Conservation (phyloP, 2,888 invertebrate genomes). For the Apotomis capreana region DNA sequence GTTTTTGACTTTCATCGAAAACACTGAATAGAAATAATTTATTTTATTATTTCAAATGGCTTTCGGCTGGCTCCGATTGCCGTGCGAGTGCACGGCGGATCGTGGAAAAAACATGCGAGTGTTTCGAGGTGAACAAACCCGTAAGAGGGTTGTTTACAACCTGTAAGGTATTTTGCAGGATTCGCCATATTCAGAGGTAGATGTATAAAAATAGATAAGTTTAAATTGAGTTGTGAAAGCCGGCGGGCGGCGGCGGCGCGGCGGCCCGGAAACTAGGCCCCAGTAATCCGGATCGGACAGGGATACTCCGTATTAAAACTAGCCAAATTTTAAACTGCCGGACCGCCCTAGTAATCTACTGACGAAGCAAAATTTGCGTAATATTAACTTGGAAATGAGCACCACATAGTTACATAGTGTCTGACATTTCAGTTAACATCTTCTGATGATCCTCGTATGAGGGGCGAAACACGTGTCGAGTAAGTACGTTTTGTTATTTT, state of each 20-base stretch:
- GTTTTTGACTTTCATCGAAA: conserved; percentile 69
- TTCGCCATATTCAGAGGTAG: conserved; percentile 6
- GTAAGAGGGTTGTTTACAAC: conserved; percentile 27
- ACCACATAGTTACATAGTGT: background rate
- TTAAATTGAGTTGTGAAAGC: conserved; percentile 40
- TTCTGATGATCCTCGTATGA: no score
- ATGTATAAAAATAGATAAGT: conserved; percentile 36
- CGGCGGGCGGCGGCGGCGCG: conserved; percentile 14
- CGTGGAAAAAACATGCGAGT: conserved; percentile 27
- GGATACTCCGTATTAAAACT: conserved; percentile 30
- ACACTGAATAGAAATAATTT: conserved; percentile 72
- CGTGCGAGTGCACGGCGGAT: conserved; percentile 38
- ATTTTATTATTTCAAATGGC: conserved; percentile 62
- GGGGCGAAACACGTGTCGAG: no score
- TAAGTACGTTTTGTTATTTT: no score
- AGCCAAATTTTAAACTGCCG: conserved; percentile 26
- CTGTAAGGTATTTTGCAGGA: conserved; percentile 9
- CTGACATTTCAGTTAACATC: no score
- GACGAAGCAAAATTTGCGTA: background rate
- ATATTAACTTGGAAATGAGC: background rate
- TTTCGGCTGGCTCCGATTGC: conserved; percentile 50
- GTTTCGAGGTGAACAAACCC: conserved; percentile 34
- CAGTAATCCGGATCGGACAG: conserved; percentile 33
- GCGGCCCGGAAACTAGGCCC: conserved; percentile 27
- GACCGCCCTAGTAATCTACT: conserved; percentile 12